A percentile compares a stretch with the other conserved stretches of the same genome.
Conservation (phyloP, 2,113 vertebrate genomes). For the Engystomops pustulosus region DNA sequence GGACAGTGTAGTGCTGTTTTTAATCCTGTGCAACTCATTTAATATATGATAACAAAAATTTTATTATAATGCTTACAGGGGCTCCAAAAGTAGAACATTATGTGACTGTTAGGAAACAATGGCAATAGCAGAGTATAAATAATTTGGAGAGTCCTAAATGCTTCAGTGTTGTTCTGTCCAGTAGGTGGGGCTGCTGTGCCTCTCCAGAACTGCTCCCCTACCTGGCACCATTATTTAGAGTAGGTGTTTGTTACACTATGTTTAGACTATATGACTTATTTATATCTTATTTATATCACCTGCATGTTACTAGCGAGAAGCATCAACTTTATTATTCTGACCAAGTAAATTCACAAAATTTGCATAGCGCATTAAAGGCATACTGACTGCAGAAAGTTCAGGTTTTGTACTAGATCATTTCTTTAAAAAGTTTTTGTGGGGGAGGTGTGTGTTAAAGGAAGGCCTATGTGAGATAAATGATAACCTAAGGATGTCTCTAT, state of each 20-base stretch:
- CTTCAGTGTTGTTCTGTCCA: constrained; percentile 31
- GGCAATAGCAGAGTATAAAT: background rate
- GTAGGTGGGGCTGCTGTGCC: constrained; percentile 42
- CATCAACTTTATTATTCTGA: background rate
- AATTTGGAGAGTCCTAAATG: background rate
- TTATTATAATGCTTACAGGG: background rate
- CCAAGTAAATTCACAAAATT: background rate
- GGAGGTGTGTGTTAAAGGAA: too few species aligned
- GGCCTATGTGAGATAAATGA: too few species aligned
- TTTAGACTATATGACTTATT: too few species aligned
- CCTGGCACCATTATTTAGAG: background rate
- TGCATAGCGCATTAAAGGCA: background rate
- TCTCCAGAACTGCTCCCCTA: constrained; percentile 35
- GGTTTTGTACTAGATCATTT: background rate
- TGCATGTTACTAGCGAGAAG: background rate
- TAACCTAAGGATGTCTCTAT: too few species aligned
- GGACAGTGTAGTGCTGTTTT: too few species aligned
- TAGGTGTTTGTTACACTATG: background rate
- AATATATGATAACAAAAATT: too few species aligned
- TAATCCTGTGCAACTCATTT: too few species aligned
- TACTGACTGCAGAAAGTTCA: background rate
- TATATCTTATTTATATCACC: background rate
- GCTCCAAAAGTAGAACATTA: background rate
- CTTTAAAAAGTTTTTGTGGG: too few species aligned
- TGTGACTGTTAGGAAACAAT: too few species aligned